Evolutionary conservation across 1,140 invertebrate genomes (phyloP).

Genomic region (Luehdorfia chinensis): DNA sequence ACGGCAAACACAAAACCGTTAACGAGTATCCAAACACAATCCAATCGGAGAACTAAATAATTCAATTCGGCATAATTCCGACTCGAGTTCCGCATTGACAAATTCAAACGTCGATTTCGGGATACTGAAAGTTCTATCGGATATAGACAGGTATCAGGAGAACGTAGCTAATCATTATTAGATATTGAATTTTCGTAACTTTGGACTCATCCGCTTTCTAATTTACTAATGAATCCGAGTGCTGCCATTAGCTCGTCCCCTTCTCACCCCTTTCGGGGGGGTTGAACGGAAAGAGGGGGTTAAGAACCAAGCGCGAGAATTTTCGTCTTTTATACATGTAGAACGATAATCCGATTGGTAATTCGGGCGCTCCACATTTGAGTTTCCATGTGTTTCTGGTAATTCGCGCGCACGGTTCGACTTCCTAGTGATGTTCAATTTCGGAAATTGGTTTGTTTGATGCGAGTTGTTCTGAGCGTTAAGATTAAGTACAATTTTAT

Average conservation of each 20-base stretch:
- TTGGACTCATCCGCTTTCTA: slow-evolving; percentile 77
- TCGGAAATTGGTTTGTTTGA: slow-evolving; percentile 43
- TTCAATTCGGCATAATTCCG: slow-evolving; percentile 60
- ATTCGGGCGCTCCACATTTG: slow-evolving; percentile 67
- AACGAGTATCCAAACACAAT: slow-evolving; percentile 50
- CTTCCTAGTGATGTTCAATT: slow-evolving; percentile 44
- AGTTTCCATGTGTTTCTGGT: slow-evolving; percentile 58
- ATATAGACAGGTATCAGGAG: slow-evolving; percentile 66
- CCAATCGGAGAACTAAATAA: slow-evolving; percentile 72
- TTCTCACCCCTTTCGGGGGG: slow-evolving; percentile 25
- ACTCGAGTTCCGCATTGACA: slow-evolving; percentile 70
- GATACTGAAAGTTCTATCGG: slow-evolving; percentile 40
- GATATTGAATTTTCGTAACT: slow-evolving; percentile 78
- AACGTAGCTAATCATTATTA: slow-evolving; percentile 74
- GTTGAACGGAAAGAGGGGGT: slow-evolving; percentile 47
- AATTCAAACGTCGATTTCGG: slow-evolving; percentile 59
- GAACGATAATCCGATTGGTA: slow-evolving; percentile 72
- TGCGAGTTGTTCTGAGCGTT: slow-evolving; percentile 13
- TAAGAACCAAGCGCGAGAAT: slow-evolving; percentile 55
- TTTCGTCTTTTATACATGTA: slow-evolving; percentile 73
- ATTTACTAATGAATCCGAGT: slow-evolving; percentile 78
- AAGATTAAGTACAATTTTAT: slow-evolving; percentile 5
- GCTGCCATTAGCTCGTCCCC: slow-evolving; percentile 62
- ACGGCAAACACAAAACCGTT: slow-evolving; percentile 44
- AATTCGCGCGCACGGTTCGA: slow-evolving; percentile 49